Evolutionary conservation across 2,888 invertebrate species (phyloP).

Genomic region (Monochamus alternatus): DNA sequence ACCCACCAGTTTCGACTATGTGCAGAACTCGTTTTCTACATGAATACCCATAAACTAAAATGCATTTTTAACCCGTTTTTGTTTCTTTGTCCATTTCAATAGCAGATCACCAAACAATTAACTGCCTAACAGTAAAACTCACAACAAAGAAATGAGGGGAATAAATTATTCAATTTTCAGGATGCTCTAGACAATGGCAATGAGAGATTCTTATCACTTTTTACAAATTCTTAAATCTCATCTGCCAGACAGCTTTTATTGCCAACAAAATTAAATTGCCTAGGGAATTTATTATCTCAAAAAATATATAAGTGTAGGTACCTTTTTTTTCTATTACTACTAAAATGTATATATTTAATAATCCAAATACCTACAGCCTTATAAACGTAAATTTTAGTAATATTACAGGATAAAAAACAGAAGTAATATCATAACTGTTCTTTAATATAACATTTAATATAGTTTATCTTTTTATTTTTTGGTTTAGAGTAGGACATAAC

Average conservation of each 20-base stretch:
- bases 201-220: slow-evolving; percentile 14
- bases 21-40: neutral
- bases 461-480: too few species aligned
- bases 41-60: neutral
- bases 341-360: too few species aligned
- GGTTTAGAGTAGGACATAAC: too few species aligned
- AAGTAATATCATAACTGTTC: too few species aligned
- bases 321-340: too few species aligned
- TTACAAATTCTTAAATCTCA: slow-evolving; percentile 7
- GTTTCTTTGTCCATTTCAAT: neutral
- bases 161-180: slow-evolving; percentile 20
- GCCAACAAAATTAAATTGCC: too few species aligned
- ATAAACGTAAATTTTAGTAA: too few species aligned
- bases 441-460: too few species aligned
- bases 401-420: too few species aligned
- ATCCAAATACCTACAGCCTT: too few species aligned
- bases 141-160: neutral
- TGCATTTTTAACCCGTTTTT: neutral
- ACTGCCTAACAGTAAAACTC: slow-evolving; percentile 1
- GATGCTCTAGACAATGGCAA: slow-evolving; percentile 18
- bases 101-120: neutral
- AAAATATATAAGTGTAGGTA: too few species aligned
- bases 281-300: too few species aligned
- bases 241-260: neutral
- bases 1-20: neutral